Base-by-base conservation (phyloP, 2,888 invertebrate genomes). In the Megalurothrips usitatus region DNA sequence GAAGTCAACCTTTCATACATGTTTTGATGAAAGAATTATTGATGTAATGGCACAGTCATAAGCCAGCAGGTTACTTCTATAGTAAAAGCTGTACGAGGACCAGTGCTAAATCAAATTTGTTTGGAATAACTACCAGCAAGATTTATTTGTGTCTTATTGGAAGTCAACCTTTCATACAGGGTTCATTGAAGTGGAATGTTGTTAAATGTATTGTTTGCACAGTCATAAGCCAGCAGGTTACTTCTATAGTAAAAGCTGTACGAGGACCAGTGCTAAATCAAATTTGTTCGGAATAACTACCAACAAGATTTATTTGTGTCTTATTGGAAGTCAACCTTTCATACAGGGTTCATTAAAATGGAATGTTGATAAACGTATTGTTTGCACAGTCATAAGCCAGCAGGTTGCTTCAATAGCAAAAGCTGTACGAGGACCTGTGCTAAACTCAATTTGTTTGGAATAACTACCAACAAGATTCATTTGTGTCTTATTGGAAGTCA, bases 1-100 rank as follows among this genome's bases (percentile, higher is more conserved):
- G 58, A 58, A 58, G 58, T 58, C 58, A 58, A 58, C 17, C 58
- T 58, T n/a, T 58, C 58, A 58, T 58, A 58, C 58, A 58, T 58
- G 0, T n/a, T 19, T 4, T 11, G 2, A n/a, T 0, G 11, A 52
- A 52, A 52, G n/a, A n/a, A n/a, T n/a, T 58, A 19, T 14, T 58
- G 11, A 9, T 14, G 58, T 19, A 14, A 14, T 17, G 17, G 58
- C 58, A 58, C 17, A 58, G 58, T 58, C 58, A 17, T 14, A 58
- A 58, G 58, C 58, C 58, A 58, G 58, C 58, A 58, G 19, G 14
- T 58, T 58, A 19, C 19, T 58, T 9, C 17, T 17, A 14, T 58
- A 14, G 14, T 58, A 58, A 19, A 17, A 58, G 58, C 19, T 58
- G 58, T 58, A 58, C 19, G 58, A 19, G 19, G 6, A 14, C 10